A percentile compares a stretch with the other conserved stretches of the same genome.
These are phyloP conservation scores for Acanthurus leucopareius DNA, from an alignment of 2,797 vertebrate species.

Conservation along the genomic window DNA sequence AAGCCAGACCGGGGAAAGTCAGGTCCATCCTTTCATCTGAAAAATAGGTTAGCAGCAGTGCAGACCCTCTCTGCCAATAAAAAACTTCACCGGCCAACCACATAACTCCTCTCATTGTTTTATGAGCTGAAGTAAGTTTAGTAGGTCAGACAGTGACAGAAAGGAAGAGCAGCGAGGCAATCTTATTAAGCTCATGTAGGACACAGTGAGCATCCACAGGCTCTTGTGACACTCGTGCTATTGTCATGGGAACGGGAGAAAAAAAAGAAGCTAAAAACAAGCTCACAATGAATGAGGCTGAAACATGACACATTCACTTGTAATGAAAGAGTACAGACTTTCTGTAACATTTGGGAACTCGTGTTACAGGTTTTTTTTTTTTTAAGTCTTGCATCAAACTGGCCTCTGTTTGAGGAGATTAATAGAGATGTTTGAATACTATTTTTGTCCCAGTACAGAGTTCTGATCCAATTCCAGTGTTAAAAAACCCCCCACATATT, in stretches of 20 bases:
- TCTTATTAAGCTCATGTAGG: slow-evolving; percentile 6
- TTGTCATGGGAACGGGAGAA: neutral
- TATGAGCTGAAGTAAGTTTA: slow-evolving; percentile 36
- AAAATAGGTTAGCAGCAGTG: neutral
- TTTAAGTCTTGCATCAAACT: too few species aligned
- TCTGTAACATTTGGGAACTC: neutral
- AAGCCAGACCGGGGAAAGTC: slow-evolving; percentile 18
- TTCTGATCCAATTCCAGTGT: too few species aligned
- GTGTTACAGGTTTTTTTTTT: neutral
- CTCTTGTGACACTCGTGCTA: neutral
- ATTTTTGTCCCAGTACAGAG: too few species aligned
- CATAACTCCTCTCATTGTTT: neutral
- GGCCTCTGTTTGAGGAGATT: too few species aligned
- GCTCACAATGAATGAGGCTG: too few species aligned
- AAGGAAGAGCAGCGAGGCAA: neutral
- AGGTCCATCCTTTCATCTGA: neutral
- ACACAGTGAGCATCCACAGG: neutral
- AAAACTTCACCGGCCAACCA: neutral
- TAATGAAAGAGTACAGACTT: neutral
- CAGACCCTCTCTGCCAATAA: slow-evolving; percentile 23
- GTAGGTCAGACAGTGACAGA: neutral
- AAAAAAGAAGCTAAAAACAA: neutral
- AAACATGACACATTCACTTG: neutral
- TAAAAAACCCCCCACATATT: too few species aligned
- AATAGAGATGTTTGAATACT: too few species aligned